Conservation (phyloP, 2,113 vertebrate genomes). For the Lepisosteus osseus region DNA sequence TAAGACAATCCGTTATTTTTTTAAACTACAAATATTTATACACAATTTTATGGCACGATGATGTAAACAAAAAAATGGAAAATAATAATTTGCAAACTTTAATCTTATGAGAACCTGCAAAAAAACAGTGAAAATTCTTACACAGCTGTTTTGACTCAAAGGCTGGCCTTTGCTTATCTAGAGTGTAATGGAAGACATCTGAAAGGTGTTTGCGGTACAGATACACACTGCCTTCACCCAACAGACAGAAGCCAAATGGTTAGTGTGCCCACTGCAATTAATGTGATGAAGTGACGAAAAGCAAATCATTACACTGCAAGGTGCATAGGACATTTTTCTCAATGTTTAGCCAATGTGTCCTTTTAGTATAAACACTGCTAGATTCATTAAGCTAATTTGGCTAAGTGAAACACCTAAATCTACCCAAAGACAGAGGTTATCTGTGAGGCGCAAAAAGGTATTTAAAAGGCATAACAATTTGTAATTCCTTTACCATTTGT, state of each 20-base stretch:
- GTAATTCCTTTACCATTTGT: slow-evolving; percentile 55
- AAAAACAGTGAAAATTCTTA: not conserved
- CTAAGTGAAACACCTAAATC: slow-evolving; percentile 51
- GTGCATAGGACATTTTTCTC: slow-evolving; percentile 51
- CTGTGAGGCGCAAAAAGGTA: slow-evolving; percentile 33
- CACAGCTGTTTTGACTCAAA: not conserved
- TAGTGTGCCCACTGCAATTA: not conserved
- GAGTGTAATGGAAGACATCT: not conserved
- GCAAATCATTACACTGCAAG: not conserved
- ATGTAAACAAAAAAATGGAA: too few species aligned
- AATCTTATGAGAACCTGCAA: too few species aligned
- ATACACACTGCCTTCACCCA: not conserved
- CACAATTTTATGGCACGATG: too few species aligned
- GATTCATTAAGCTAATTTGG: slow-evolving; percentile 63
- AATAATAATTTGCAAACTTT: too few species aligned
- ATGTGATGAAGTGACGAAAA: not conserved
- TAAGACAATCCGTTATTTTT: too few species aligned
- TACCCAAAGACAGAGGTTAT: slow-evolving; percentile 21
- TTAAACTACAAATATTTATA: too few species aligned
- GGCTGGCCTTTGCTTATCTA: not conserved
- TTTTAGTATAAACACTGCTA: slow-evolving; percentile 61
- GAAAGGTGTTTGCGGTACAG: not conserved
- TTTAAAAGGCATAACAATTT: slow-evolving; percentile 40
- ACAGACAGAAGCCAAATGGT: not conserved
- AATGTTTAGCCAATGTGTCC: slow-evolving; percentile 66